phyloP scores from a whole-genome alignment of 2,888 invertebrate genomes.

The Drosophila tanythrix region DNA sequence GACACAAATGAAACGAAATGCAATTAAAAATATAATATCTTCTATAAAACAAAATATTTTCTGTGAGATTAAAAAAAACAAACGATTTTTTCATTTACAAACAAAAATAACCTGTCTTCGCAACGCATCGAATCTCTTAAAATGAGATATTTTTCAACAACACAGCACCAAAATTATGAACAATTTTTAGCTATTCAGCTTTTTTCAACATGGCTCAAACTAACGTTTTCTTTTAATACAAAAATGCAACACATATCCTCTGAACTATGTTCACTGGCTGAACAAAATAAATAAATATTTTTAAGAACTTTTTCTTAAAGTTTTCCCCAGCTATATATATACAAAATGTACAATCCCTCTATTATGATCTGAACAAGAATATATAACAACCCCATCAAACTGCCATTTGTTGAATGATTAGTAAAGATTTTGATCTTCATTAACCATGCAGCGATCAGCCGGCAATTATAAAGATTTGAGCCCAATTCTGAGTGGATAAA shows the following conservation, averaged over 20 bases:
- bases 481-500: not conserved
- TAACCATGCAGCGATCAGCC: not conserved
- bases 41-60: constrained; percentile 36
- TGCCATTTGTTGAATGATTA: not conserved
- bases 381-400: not conserved
- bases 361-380: not conserved
- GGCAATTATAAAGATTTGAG: not conserved
- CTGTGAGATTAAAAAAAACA: constrained; percentile 40
- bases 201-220: constrained; percentile 1
- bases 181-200: not conserved
- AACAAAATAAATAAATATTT: constrained; percentile 10
- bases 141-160: not conserved
- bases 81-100: constrained; percentile 45
- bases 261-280: constrained; percentile 18
- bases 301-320: not conserved
- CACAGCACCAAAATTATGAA: not conserved
- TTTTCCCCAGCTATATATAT: not conserved
- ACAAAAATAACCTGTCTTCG: constrained; percentile 1
- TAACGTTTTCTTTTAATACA: constrained; percentile 8
- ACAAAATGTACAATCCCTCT: not conserved
- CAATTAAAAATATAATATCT: constrained; percentile 60
- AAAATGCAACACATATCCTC: not conserved
- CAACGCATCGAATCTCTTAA: not conserved
- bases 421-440: constrained; percentile 1
- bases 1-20: constrained; percentile 38